Evolutionary conservation across 2,888 invertebrate genomes (phyloP), one percentile per base, ranked within the genome.

Genomic region (Dasypogon diadema): DNA sequence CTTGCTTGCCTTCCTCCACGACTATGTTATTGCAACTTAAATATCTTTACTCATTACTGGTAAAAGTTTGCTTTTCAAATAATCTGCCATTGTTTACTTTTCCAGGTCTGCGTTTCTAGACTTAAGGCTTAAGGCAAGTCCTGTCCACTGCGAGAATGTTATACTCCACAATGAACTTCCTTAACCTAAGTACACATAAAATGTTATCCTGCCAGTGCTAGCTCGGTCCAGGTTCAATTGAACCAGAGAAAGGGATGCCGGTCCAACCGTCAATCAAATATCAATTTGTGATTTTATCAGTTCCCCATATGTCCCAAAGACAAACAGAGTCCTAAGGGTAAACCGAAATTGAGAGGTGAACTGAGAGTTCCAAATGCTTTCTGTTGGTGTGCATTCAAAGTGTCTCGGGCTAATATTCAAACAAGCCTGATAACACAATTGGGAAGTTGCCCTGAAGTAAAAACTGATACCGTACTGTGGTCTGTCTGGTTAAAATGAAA

Each of bases 241-340:
- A 42, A 12, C n/a, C n/a, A 12, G 42, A 30, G 8, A 30, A 8
- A 18, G 4, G 22, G 34, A 68, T 21, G 48, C 6, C 46, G 65
- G 22, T 46, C 65, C 48, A 54, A 70, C 51, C 70, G 70, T 70
- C 70, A 70, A 70, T 70, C 70, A 70, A 51, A 70, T 70, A 70
- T 70, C 70, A 70, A 70, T 70, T 70, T 70, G 51, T 34, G 70
- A 70, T 70, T 70, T 70, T 70, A 70, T 70, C 70, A 70, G 70
- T n/a, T 70, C 37, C 18, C 70, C 54, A 54, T 34, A 70, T 70
- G 70, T 70, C 37, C 21, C 54, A 51, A 70, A 70, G 70, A 54
- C 70, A 70, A 70, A 70, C 70, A 70, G 37, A 12, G 54, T 54
- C 54, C 70, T 37, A 18, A 30, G 54, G 70, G 54, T 16, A 70